phyloP scores from a whole-genome alignment of 1,140 invertebrate genomes.

The Dendrolimus punctatus region DNA sequence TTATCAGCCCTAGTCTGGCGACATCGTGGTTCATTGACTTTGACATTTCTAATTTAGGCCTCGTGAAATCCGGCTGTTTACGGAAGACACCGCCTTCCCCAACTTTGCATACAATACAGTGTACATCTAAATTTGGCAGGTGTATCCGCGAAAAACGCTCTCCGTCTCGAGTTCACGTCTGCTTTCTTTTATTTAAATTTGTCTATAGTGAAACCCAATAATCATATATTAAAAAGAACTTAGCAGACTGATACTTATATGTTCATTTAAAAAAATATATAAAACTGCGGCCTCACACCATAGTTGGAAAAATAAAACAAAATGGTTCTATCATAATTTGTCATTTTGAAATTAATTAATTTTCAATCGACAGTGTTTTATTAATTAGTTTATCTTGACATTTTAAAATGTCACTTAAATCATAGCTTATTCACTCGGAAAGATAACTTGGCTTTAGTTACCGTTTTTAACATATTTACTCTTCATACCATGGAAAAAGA shows the following conservation, averaged over 20 bases:
- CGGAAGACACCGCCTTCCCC: conserved; percentile 1
- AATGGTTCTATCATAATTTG: no score
- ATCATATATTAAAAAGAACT: conserved; percentile 16
- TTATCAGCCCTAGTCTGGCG: conserved; percentile 11
- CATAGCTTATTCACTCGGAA: no score
- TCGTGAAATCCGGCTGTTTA: conserved; percentile 14
- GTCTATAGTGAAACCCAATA: conserved; percentile 36
- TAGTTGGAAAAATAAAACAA: no score
- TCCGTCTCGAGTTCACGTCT: conserved; percentile 14
- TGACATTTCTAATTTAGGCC: conserved; percentile 39
- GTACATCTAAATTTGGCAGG: conserved; percentile 16
- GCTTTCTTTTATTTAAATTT: conserved; percentile 50
- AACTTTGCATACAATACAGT: conserved; percentile 5
- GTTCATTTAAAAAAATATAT: conserved; percentile 6
- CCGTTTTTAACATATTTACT: no score
- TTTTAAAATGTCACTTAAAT: no score
- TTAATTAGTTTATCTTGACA: no score
- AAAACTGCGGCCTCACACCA: neutral
- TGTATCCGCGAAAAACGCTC: conserved; percentile 29
- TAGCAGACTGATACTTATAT: conserved; percentile 16
- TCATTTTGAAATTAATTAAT: no score
- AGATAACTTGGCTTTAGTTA: no score
- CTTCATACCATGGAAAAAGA: no score
- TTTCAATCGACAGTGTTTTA: no score
- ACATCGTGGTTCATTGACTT: conserved; percentile 31